Base-by-base conservation (phyloP, 2,888 invertebrate species). In the Aphrophora alni region DNA sequence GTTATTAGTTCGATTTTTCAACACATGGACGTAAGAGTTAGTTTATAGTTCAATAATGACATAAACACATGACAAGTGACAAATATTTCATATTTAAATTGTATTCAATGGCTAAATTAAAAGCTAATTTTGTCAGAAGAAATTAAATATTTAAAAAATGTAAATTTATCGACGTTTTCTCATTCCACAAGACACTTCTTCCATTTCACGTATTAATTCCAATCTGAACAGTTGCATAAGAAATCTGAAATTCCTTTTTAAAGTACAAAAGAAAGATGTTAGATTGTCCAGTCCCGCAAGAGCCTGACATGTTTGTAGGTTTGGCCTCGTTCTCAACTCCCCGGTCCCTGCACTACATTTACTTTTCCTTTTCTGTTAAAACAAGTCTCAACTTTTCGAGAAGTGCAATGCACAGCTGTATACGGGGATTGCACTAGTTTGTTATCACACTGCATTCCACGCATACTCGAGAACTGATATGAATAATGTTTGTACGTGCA, bases 301-400 rank as follows among this genome's bases (percentile, higher is more conserved):
- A 33, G 33, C 33, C 33, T 33, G 33, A 33, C 33, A 33, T 33
- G 33, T 33, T 33, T 21, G 59, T 59, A 5, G 21, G 59, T 59
- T 44, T 59, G 59, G 59, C 59, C 59, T 59, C 21, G 59, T 21
- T 59, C 59, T 59, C 59, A 21, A n/a, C 21, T 59, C 59, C 21
- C 59, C 59, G 59, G 21, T 59, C 59, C 21, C 59, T 59, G 59
- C 21, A 59, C 59, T 21, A 59, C 59, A 59, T 59, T 59, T 59
- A 59, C 59, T 59, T 59, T 21, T 59, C 59, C 59, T 59, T 59
- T 59, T 59, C 21, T 59, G 59, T 59, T 59, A 14, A 59, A 59
- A 59, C 59, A 59, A 59, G 59, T 59, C 59, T 59, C 21, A 59
- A 59, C 59, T 59, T 59, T 59, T 59, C 59, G 21, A 59, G 59